Evolutionary conservation across 2,888 invertebrate species (phyloP).

Genomic region (Stramonita haemastoma): DNA sequence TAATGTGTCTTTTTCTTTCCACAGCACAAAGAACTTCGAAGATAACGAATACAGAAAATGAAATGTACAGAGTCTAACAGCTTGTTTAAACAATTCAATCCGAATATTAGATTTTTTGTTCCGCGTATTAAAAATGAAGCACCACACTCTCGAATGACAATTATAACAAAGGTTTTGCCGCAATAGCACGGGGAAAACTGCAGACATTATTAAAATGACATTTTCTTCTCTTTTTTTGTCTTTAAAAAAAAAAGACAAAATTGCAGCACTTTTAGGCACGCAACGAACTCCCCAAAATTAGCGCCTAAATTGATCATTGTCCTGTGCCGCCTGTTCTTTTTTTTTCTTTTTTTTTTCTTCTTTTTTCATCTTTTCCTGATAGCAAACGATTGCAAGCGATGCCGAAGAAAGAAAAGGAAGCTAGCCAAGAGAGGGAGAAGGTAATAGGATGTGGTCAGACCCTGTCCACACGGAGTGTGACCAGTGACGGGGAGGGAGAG

Average conservation of each 20-base stretch:
- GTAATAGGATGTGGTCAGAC: conserved; percentile 1
- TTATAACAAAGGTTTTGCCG: not conserved
- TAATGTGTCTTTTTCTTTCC: no score
- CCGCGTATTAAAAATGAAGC: not conserved
- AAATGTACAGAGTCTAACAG: no score
- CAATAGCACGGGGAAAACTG: not conserved
- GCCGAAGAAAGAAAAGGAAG: not conserved
- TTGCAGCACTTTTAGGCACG: not conserved
- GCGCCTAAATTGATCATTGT: conserved; percentile 4
- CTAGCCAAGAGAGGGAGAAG: not conserved
- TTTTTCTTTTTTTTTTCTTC: not conserved
- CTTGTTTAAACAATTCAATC: no score
- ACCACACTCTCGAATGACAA: not conserved
- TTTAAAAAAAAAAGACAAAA: not conserved
- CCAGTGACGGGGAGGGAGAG: not conserved
- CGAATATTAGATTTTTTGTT: not conserved
- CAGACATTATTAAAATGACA: not conserved
- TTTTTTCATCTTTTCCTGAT: not conserved
- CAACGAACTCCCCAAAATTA: not conserved
- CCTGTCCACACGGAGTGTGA: not conserved
- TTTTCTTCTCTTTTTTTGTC: not conserved
- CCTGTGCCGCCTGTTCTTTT: not conserved
- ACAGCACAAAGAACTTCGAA: no score
- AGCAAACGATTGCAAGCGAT: not conserved
- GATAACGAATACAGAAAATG: no score